Percentiles rank a stretch among this genome's conserved stretches.
Conservation (phyloP, 2,888 invertebrate species). For the Drosophila niveifrons region DNA sequence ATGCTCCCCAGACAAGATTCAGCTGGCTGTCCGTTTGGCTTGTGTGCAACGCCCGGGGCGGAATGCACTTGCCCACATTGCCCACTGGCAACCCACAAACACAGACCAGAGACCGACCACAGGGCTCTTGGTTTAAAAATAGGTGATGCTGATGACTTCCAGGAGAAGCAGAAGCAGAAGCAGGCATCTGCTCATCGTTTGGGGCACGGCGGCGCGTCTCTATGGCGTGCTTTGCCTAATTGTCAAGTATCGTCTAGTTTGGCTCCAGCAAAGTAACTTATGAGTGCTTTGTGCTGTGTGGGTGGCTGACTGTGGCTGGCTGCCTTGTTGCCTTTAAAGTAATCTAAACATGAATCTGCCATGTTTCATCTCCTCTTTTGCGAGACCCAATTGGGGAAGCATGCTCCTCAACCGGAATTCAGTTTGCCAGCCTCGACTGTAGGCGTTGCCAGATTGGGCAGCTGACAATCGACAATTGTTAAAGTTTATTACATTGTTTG, state of each 20-base stretch:
- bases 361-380: constrained; percentile 12
- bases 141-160: constrained; percentile 21
- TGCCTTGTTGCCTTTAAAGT: constrained; percentile 6
- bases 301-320: constrained; percentile 19
- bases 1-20: constrained; percentile 18
- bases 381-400: constrained; percentile 26
- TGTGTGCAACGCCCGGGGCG: constrained; percentile 12
- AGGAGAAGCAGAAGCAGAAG: constrained; percentile 3
- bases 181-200: constrained; percentile 20
- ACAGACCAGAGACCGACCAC: constrained; percentile 37
- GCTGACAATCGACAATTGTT: constrained; percentile 25
- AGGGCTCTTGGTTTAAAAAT: constrained; percentile 34
- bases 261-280: constrained; percentile 24
- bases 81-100: constrained; percentile 55
- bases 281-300: constrained; percentile 18
- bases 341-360: constrained; percentile 31
- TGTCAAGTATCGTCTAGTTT: constrained; percentile 27
- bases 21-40: constrained; percentile 9
- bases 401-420: constrained; percentile 15
- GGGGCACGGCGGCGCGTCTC: not conserved
- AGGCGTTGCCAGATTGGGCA: constrained; percentile 36
- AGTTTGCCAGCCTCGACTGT: constrained; percentile 21
- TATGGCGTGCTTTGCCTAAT: constrained; percentile 26
- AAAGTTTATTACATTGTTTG: constrained; percentile 28
- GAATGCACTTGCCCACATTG: constrained; percentile 51